Percentiles rank a stretch among this genome's conserved stretches.
Evolutionary conservation across 37 sponge, comb jelly and placozoan genomes (phyloP).

Genomic region (Spongia lamella): DNA sequence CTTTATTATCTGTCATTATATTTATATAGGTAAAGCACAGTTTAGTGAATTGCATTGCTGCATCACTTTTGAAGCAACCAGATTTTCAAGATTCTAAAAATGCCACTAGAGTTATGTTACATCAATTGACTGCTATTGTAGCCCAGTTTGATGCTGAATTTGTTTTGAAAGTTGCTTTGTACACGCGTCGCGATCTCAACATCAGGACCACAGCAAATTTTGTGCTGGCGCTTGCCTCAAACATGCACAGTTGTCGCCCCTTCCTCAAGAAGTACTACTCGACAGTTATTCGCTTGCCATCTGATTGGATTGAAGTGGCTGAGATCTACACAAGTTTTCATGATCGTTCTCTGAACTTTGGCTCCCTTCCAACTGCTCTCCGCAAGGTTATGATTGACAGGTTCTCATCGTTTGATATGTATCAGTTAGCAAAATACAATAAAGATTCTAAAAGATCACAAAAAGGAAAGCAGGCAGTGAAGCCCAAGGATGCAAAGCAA

Average conservation of each 20-base stretch:
- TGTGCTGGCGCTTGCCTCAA: slow-evolving; percentile 89
- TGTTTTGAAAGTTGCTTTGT: slow-evolving; percentile 90
- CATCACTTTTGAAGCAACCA: slow-evolving; percentile 86
- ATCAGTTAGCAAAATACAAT: slow-evolving; percentile 98
- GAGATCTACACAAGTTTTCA: slow-evolving; percentile 94
- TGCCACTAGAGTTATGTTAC: slow-evolving; percentile 48
- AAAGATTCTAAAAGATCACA: slow-evolving; percentile 83
- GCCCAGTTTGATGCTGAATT: slow-evolving; percentile 89
- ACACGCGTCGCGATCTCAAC: slow-evolving; percentile 87
- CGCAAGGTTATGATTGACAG: slow-evolving; percentile 89
- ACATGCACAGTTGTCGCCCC: slow-evolving; percentile 77
- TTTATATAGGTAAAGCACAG: slow-evolving; percentile 58
- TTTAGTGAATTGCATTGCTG: slow-evolving; percentile 88
- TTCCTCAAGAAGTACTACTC: slow-evolving; percentile 91
- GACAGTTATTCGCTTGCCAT: slow-evolving; percentile 82
- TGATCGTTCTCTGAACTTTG: slow-evolving; percentile 85
- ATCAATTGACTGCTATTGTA: slow-evolving; percentile 46
- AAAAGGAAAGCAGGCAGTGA: slow-evolving; percentile 41
- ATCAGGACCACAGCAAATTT: slow-evolving; percentile 96
- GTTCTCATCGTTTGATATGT: slow-evolving; percentile 90
- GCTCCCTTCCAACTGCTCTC: slow-evolving; percentile 86
- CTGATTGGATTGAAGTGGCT: slow-evolving; percentile 99
- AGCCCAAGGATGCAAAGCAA: neutral
- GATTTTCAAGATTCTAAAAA: slow-evolving; percentile 70
- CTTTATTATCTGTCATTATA: too few relatives aligned